Evolutionary conservation across 2,797 vertebrate genomes (phyloP).

Genomic region (Psittacula derbiana): DNA sequence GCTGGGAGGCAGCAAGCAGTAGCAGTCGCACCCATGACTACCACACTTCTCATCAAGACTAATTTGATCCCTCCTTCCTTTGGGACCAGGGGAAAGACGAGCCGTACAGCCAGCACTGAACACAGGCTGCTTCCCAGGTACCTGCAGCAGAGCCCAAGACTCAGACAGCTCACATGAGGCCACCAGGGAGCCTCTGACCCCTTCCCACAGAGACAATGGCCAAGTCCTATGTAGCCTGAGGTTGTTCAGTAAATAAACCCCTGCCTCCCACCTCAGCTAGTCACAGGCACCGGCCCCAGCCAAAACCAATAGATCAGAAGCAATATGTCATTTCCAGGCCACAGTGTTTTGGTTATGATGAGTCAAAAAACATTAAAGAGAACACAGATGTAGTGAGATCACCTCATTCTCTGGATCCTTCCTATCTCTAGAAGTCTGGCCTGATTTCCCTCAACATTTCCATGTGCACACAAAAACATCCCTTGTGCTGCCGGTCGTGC

Average conservation of each 20-base stretch:
- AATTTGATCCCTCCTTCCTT: neutral
- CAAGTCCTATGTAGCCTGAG: neutral
- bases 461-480: rapidly evolving
- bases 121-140: neutral
- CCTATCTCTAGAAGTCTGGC: slow-evolving; percentile 3
- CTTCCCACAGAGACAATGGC: neutral
- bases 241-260: slow-evolving; percentile 21
- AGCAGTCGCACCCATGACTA: neutral
- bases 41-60: neutral
- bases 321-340: slow-evolving; percentile 28
- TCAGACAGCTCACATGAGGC: neutral
- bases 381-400: slow-evolving; percentile 37
- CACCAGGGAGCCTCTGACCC: neutral
- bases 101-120: rapidly evolving
- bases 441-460: neutral
- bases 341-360: neutral
- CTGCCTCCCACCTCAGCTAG: slow-evolving; percentile 12
- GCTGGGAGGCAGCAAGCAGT: neutral
- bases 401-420: slow-evolving; percentile 31
- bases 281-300: neutral
- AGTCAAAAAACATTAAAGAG: slow-evolving; percentile 21
- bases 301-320: slow-evolving; percentile 40
- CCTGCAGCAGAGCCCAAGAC: neutral
- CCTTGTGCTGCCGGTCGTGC: rapidly evolving
- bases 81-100: neutral